phyloP scores from a whole-genome alignment of 2,113 vertebrate genomes.

The Vanacampus margaritifer region DNA sequence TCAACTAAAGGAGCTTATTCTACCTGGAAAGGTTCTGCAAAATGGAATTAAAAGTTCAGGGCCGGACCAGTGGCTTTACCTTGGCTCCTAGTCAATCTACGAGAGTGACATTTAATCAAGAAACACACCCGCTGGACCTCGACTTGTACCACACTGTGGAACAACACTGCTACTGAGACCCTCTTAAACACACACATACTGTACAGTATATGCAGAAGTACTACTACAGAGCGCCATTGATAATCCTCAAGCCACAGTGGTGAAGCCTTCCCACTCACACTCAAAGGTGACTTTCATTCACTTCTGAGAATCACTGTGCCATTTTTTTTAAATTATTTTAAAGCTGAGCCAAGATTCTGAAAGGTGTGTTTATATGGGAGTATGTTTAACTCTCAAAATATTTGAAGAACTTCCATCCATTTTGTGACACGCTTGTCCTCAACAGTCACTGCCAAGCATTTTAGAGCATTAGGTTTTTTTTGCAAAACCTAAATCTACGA shows the following conservation, averaged over 20 bases:
- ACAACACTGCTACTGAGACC: conserved; percentile 33
- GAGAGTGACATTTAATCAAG: neutral
- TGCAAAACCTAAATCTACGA: too few relatives aligned
- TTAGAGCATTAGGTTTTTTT: too few relatives aligned
- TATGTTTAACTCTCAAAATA: conserved; percentile 18
- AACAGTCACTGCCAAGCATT: too few relatives aligned
- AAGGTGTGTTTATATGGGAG: conserved; percentile 14
- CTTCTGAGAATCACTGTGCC: conserved; percentile 33
- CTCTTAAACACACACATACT: conserved; percentile 30
- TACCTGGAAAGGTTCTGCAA: neutral
- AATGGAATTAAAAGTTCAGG: neutral
- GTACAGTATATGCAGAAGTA: neutral
- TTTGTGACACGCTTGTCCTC: neutral
- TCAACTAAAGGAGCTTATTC: neutral
- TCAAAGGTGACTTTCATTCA: conserved; percentile 65
- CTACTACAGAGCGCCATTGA: conserved; percentile 63
- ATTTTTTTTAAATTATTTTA: conserved; percentile 21
- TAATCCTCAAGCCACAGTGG: conserved; percentile 15
- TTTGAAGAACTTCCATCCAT: neutral
- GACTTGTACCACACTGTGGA: conserved; percentile 16
- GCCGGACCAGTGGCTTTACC: neutral
- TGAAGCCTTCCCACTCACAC: conserved; percentile 26
- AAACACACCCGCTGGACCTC: conserved; percentile 5
- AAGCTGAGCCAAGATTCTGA: conserved; percentile 8
- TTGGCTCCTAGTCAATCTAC: neutral